These are phyloP conservation scores for Elephas maximus DNA, from an alignment of 2,113 vertebrate species.

Conservation along the genomic window DNA sequence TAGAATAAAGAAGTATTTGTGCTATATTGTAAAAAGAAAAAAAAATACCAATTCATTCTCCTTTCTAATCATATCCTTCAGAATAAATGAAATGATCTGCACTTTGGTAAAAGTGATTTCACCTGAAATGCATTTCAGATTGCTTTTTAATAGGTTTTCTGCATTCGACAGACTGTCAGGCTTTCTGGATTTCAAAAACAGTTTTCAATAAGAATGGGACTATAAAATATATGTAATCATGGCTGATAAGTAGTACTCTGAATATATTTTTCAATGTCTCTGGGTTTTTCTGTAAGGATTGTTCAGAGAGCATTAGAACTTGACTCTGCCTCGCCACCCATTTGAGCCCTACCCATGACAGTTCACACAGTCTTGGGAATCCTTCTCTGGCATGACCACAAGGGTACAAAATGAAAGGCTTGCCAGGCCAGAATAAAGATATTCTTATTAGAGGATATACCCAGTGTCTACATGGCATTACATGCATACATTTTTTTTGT, in stretches of 20 bases:
- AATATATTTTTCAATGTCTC: slow-evolving; percentile 73
- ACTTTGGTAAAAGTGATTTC: slow-evolving; percentile 86
- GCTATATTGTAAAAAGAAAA: slow-evolving; percentile 47
- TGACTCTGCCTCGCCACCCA: not conserved
- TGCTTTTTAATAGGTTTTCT: slow-evolving; percentile 87
- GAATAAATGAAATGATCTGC: slow-evolving; percentile 85
- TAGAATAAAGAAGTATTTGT: slow-evolving; percentile 68
- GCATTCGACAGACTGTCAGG: slow-evolving; percentile 77
- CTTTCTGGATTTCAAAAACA: slow-evolving; percentile 83
- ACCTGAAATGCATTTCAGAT: slow-evolving; percentile 86
- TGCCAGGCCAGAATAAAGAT: not conserved
- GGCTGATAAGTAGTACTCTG: slow-evolving; percentile 74
- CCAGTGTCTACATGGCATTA: not conserved
- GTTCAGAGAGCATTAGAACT: slow-evolving; percentile 64
- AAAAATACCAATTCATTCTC: slow-evolving; percentile 39
- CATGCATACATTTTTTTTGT: not conserved
- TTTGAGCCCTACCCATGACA: not conserved
- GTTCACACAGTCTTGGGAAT: not conserved
- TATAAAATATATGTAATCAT: slow-evolving; percentile 85
- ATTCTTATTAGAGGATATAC: not conserved
- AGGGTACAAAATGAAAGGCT: not conserved
- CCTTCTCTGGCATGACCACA: not conserved
- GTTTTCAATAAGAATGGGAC: slow-evolving; percentile 86
- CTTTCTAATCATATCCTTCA: slow-evolving; percentile 84
- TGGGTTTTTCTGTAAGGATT: slow-evolving; percentile 70